phyloP scores from a whole-genome alignment of 2,888 invertebrate species.

The Zonitis immaculata region DNA sequence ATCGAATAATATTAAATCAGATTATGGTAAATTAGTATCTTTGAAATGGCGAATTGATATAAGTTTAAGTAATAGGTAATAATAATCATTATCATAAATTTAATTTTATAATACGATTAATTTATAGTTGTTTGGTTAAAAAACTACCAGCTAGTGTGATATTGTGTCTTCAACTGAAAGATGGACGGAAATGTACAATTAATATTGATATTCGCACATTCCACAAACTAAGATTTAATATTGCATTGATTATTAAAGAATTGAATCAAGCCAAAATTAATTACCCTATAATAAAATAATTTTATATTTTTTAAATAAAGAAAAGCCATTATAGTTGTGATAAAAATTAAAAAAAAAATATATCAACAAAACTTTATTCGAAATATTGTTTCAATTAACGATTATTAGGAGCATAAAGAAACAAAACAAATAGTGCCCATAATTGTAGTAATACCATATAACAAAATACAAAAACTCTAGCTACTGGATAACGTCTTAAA shows the following conservation, averaged over 20 bases:
- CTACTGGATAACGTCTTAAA: constrained; percentile 74
- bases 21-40: constrained; percentile 24
- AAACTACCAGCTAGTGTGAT: constrained; percentile 37
- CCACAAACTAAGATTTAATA: constrained; percentile 41
- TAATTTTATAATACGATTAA: constrained; percentile 4
- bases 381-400: constrained; percentile 19
- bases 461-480: constrained; percentile 74
- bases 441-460: constrained; percentile 83
- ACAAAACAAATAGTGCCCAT: constrained; percentile 76
- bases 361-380: constrained; percentile 8
- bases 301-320: neutral
- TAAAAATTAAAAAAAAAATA: neutral
- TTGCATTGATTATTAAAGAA: constrained; percentile 40
- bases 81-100: constrained; percentile 6
- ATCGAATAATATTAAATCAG: constrained; percentile 21
- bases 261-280: constrained; percentile 26
- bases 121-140: constrained; percentile 32
- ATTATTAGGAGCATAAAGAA: constrained; percentile 56
- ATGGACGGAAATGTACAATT: constrained; percentile 34
- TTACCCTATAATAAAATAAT: constrained; percentile 9
- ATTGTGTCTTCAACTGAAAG: constrained; percentile 33
- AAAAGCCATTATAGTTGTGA: neutral
- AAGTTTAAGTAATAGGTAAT: constrained; percentile 39
- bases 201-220: constrained; percentile 38
- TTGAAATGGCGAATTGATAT: constrained; percentile 43